phyloP scores from a whole-genome alignment of 1,140 invertebrate genomes.

The Drosophila mojavensis region DNA sequence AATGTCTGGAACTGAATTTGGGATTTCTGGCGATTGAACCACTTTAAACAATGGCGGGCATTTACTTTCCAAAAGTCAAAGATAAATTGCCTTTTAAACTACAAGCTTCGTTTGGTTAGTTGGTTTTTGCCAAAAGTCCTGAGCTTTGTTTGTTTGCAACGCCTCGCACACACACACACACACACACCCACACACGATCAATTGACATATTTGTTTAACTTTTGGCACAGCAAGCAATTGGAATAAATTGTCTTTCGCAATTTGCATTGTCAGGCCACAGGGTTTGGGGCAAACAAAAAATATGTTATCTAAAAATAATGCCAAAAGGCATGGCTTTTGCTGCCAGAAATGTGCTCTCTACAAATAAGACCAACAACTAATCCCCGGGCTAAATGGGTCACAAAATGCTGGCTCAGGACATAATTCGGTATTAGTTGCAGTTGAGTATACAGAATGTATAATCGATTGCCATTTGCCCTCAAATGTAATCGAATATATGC shows the following conservation, averaged over 20 bases:
- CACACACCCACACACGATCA: conserved; percentile 37
- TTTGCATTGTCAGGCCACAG: conserved; percentile 66
- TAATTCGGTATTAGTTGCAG: conserved; percentile 25
- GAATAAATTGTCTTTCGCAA: conserved; percentile 79
- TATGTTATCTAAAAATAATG: conserved; percentile 33
- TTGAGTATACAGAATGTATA: not conserved
- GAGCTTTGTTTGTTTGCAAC: conserved; percentile 65
- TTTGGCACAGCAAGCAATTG: conserved; percentile 68
- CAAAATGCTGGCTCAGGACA: not conserved
- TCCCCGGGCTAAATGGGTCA: not conserved
- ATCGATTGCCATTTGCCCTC: not conserved
- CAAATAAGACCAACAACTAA: conserved; percentile 2
- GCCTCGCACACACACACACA: conserved; percentile 22
- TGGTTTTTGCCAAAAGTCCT: conserved; percentile 61
- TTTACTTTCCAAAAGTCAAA: conserved; percentile 78
- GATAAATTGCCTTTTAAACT: conserved; percentile 81
- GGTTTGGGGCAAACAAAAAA: not conserved
- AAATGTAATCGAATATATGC: conserved; percentile 15
- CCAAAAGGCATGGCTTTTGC: conserved; percentile 18
- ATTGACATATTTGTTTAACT: conserved; percentile 81
- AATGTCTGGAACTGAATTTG: not conserved
- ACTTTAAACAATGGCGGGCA: conserved; percentile 75
- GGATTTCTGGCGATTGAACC: conserved; percentile 49
- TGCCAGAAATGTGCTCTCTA: conserved; percentile 12
- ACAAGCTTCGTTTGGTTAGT: conserved; percentile 64